Base-by-base conservation (phyloP, 2,113 vertebrate genomes). In the Anhinga rufa region DNA sequence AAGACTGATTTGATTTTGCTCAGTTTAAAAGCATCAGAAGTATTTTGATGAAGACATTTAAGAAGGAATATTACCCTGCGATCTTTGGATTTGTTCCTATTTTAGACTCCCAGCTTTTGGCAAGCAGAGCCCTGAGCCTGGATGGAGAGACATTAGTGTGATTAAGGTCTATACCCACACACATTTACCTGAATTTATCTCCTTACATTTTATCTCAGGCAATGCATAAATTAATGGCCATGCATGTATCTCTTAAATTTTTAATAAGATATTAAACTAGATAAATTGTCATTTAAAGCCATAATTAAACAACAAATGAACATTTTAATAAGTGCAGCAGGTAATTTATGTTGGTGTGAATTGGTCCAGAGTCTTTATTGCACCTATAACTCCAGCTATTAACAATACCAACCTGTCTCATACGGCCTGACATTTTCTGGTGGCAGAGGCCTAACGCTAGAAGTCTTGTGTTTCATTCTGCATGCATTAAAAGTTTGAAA, bases 251-350 rank as follows among this genome's bases (percentile, higher is more conserved):
- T 72, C 25, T 81, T 88, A 68, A 36, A 78, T 70, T 86, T 95
- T 94, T 93, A 93, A 77, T 75, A 40, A 81, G 46, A 78, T 83
- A 17, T 71, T 90, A 78, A 90, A 55, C n/a, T 42, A 88, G 86
- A 40, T 64, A 83, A 88, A 82, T 78, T 80, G 70, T 64, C 12
- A 62, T 61, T 88, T 93, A 55, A 94, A 96, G 28, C 38, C n/a
- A 44, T 74, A 58, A 93, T 90, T 94, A 90, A 91, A 65, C 13
- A 87, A 91, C 46, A 93, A 95, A 91, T n/a, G 15, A 80, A 69
- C 32, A 80, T 90, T 94, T 90, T 77, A 94, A n/a, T 74, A 95
- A 70, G 32, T 48, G 29, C 6, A 80, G 12, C 12, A 51, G 62
- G 46, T 85, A 62, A 88, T 85, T 86, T 93, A 54, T 64, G 18